Base-by-base conservation (phyloP, 2,113 vertebrate species). In the Rhadina sibilatrix region DNA sequence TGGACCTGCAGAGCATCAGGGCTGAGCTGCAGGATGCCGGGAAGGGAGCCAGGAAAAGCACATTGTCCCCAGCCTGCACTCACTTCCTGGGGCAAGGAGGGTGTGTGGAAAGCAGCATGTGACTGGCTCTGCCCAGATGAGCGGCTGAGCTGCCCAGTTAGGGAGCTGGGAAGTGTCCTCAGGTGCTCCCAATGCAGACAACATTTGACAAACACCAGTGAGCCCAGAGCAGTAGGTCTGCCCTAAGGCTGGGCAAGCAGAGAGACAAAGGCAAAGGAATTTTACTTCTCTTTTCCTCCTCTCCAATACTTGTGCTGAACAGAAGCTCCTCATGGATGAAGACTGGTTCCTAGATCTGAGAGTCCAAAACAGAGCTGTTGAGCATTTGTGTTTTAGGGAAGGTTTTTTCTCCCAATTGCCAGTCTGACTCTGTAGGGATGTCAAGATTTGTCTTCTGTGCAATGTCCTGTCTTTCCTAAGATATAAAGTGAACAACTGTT, bases 91-190 rank as follows among this genome's bases (percentile, higher is more conserved):
- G 74, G 35, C 78, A 65, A n/a, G 37, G 10, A 33, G 86, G 37
- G 60, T 3, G 0, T 70, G 74, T 0, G 4, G 42, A 40, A 77
- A 76, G 44, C 59, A 64, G 68, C 3, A 1, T 44, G 74, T 40
- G n/a, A 16, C 59, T 1, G 2, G 7, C 24, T 64, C 54, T 5
- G 6, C 25, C 38, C 1, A 1, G 74, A 19, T 2, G 4, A 49
- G 22, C 2, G 0, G 33, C 52, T 6, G 70, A 42, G 30, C 61
- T 68, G 61, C 57, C 42, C 42, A 18, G 49, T 18, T 37, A 71
- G 80, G 61, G 42, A 50, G 25, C 16, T 76, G 79, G 24, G 47
- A 59, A 54, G 14, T 17, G 61, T 40, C 64, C 46, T 69, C 3
- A 12, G 23, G 19, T 71, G 25, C 28, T 80, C 68, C 63, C 57